A percentile compares a stretch with the other conserved stretches of the same genome.
phyloP scores from a whole-genome alignment of 2,888 invertebrate genomes.

The Dorcus hopei region DNA sequence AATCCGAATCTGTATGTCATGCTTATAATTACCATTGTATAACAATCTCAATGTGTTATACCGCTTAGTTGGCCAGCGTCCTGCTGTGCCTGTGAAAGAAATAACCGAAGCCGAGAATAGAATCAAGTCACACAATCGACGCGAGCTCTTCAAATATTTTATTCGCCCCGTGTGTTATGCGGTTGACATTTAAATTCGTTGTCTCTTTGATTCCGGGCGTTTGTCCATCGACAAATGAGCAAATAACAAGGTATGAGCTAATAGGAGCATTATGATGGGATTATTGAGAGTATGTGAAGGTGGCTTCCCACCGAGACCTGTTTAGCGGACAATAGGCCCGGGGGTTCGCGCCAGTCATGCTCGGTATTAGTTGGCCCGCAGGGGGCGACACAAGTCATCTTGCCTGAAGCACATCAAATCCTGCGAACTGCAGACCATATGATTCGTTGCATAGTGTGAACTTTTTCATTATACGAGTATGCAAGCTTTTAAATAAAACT shows the following conservation, averaged over 20 bases:
- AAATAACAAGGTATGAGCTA: constrained; percentile 34
- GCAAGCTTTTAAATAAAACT: too few species aligned
- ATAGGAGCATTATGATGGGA: constrained; percentile 39
- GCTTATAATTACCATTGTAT: constrained; percentile 37
- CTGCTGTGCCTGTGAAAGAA: constrained; percentile 18
- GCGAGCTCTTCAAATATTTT: not conserved
- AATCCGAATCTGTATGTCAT: constrained; percentile 30
- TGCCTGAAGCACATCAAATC: constrained; percentile 26
- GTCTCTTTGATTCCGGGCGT: constrained; percentile 22
- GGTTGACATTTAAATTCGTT: constrained; percentile 19
- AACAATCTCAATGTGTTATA: constrained; percentile 24
- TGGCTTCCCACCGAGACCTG: constrained; percentile 42
- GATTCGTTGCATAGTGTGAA: too few species aligned
- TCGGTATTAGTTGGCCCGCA: constrained; percentile 43
- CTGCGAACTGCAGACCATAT: constrained; percentile 7
- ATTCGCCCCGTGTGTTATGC: not conserved
- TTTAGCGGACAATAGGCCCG: constrained; percentile 46
- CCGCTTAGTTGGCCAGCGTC: constrained; percentile 16
- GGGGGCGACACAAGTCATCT: constrained; percentile 46
- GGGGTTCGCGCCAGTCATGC: constrained; percentile 46
- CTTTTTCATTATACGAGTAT: too few species aligned
- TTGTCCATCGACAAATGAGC: constrained; percentile 28
- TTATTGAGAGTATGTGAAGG: constrained; percentile 34
- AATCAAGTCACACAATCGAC: not conserved
- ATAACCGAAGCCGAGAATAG: constrained; percentile 13